Evolutionary conservation across 2,797 vertebrate genomes (phyloP).

Genomic region (Neosalanx taihuensis): DNA sequence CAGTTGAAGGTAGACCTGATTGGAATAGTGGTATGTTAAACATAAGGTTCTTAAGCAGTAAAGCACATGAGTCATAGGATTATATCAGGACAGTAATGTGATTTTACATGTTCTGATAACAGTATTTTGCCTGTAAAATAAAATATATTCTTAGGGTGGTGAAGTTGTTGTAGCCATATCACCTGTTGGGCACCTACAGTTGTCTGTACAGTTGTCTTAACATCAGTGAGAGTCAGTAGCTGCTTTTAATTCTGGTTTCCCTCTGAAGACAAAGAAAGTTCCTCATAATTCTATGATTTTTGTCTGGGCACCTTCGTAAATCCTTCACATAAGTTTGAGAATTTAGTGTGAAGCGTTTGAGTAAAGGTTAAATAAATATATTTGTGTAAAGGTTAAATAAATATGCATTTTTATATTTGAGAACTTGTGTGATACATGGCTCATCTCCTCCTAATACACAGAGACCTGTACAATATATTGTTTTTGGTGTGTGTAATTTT

Average conservation of each 20-base stretch:
- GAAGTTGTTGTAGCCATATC: background rate
- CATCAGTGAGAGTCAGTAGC: conserved; percentile 6
- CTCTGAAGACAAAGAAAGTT: background rate
- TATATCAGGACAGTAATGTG: no score
- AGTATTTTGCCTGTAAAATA: no score
- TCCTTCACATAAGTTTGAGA: background rate
- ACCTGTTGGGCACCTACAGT: background rate
- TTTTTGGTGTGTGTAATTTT: background rate
- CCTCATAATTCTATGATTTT: background rate
- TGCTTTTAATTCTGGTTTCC: background rate
- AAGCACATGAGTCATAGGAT: no score
- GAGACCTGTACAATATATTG: conserved; percentile 14
- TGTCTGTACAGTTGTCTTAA: background rate
- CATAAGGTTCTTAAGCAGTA: no score
- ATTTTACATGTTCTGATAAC: no score
- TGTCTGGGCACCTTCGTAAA: background rate
- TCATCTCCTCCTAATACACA: background rate
- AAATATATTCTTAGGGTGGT: background rate
- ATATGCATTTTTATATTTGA: conserved; percentile 15
- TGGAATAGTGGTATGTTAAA: no score
- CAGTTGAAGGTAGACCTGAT: no score
- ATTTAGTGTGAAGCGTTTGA: background rate
- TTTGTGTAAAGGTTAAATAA: background rate
- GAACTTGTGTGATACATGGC: conserved; percentile 27
- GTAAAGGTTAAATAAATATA: background rate